Base-by-base conservation (phyloP, 2,888 invertebrate species). In the Allophyes oxyacanthae region DNA sequence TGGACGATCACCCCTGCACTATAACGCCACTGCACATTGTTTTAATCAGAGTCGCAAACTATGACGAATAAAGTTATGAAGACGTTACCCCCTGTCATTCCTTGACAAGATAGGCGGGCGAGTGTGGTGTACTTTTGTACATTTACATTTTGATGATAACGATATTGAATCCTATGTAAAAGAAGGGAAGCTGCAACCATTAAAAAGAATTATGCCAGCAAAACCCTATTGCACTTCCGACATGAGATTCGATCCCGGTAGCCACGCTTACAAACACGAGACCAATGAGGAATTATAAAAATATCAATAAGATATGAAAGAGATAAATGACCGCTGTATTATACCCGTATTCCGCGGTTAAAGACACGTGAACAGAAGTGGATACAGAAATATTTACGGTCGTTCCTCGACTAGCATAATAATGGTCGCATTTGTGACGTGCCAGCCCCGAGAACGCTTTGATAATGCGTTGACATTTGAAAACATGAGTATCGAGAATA, bases 1-100 rank as follows among this genome's bases (percentile, higher is more conserved):
- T 85, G 88, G 90, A 69, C 90, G 89, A 88, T 89, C 89, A 90
- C 90, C 90, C 86, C 85, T 71, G 42, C 72, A 77, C 78, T 81
- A 83, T 82, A 46, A 72, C 78, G 84, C 85, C 84, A 85, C 83
- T 79, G 81, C 65, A 78, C 79, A 79, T 81, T 80, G 79, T 81
- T 77, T 78, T 84, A 84, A 85, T 83, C 73, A 20, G 75, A 77
- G 85, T 83, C 78, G 75, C 72, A 70, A 53, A 45, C 49, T 42
- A 13, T 40, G 34, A 42, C n/a, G 14, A 48, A 48, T 30, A 34
- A 28, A 7, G 2, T 10, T 5, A n/a, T 20, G 3, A 38, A n/a
- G n/a, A 25, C n/a, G 10, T 3, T 1, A 32, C 32, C 2, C 7
- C 10, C 8, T 3, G 32, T 32, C 10, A 7, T 14, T 28, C 28